Percentiles rank a stretch among this genome's conserved stretches.
phyloP scores from a whole-genome alignment of 2,113 vertebrate species.

The Myotis davidii region DNA sequence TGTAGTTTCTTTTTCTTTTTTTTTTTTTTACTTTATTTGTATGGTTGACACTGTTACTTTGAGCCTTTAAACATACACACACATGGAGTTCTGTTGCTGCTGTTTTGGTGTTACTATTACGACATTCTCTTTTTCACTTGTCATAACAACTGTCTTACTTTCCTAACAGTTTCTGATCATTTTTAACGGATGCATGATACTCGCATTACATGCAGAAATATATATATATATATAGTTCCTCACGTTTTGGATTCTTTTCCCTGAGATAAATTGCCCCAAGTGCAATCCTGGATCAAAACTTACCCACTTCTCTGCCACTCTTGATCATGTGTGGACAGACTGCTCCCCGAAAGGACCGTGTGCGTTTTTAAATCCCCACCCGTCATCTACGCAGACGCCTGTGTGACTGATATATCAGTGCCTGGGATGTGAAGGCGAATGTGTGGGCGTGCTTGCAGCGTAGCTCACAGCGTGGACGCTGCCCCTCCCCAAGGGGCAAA shows the following conservation, averaged over 20 bases:
- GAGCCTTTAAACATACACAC: neutral
- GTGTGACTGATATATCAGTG: conserved; percentile 8
- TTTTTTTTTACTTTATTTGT: neutral
- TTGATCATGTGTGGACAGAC: neutral
- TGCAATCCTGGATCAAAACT: neutral
- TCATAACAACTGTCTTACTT: neutral
- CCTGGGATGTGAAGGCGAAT: neutral
- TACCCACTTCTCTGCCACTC: conserved; percentile 9
- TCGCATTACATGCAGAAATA: neutral
- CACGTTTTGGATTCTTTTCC: conserved; percentile 1
- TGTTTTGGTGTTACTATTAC: neutral
- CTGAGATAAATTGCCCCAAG: neutral
- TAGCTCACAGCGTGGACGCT: neutral
- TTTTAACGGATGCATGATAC: conserved; percentile 16
- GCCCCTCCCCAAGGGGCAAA: neutral
- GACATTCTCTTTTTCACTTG: neutral
- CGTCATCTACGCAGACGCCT: neutral
- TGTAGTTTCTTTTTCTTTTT: too few relatives aligned
- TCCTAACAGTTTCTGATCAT: neutral
- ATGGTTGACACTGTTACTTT: neutral
- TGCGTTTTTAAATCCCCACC: neutral
- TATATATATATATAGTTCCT: neutral
- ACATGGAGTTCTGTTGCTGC: neutral
- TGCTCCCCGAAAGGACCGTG: neutral
- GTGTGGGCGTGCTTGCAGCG: neutral